These are phyloP conservation scores for Carposina sasakii DNA, from an alignment of 1,140 invertebrate genomes.

Conservation along the genomic window DNA sequence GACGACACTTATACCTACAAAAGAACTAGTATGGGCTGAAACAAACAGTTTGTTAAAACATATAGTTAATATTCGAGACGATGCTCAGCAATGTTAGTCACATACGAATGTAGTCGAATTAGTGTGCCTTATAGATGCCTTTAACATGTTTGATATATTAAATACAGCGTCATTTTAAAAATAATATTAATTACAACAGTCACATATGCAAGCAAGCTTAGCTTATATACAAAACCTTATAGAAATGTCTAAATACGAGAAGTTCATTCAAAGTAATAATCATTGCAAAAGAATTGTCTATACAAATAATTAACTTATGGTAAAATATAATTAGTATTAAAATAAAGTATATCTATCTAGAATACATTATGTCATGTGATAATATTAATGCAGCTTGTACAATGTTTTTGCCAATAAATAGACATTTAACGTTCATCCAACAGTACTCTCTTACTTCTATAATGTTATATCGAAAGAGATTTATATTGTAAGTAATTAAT, in stretches of 20 bases:
- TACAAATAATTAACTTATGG: no score
- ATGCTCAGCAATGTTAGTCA: slow-evolving; percentile 64
- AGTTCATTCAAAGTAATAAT: no score
- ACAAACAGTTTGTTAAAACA: slow-evolving; percentile 28
- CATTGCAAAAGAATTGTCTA: no score
- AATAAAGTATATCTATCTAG: slow-evolving; percentile 7
- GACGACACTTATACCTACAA: no score
- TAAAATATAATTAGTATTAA: no score
- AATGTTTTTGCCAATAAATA: slow-evolving; percentile 70
- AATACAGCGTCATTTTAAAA: neutral
- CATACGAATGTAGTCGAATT: slow-evolving; percentile 49
- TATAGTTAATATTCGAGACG: slow-evolving; percentile 30
- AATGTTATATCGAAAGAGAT: no score
- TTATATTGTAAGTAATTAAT: no score
- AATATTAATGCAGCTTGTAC: slow-evolving; percentile 15
- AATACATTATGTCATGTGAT: slow-evolving; percentile 21
- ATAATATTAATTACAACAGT: slow-evolving; percentile 62
- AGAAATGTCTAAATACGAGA: no score
- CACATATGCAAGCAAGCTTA: slow-evolving; percentile 68
- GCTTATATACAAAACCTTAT: slow-evolving; percentile 62
- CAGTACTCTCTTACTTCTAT: no score
- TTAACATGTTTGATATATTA: slow-evolving; percentile 38
- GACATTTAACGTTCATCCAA: no score
- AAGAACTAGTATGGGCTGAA: slow-evolving; percentile 18
- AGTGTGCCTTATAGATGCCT: slow-evolving; percentile 55